These are phyloP conservation scores for Pangasianodon gigas DNA, from an alignment of 2,113 vertebrate genomes.

Conservation along the genomic window DNA sequence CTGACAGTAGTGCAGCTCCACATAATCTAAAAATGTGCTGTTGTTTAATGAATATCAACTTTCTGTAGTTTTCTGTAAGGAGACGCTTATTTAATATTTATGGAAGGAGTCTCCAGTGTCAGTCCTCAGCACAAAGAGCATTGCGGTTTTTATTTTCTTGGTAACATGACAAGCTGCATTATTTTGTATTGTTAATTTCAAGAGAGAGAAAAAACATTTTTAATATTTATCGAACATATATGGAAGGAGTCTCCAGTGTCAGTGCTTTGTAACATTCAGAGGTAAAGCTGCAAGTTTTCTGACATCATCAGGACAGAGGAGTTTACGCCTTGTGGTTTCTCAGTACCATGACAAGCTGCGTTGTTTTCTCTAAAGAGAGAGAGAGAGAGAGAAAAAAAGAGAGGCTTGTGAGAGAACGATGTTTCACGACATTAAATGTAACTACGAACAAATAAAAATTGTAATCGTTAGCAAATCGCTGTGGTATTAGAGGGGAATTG, in stretches of 20 bases:
- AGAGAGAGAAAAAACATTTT: background rate
- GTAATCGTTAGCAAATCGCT: background rate
- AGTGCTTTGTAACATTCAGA: background rate
- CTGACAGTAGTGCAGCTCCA: background rate
- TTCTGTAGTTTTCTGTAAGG: background rate
- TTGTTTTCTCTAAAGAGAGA: background rate
- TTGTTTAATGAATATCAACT: background rate
- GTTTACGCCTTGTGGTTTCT: too few species aligned
- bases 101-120: slow-evolving; percentile 15
- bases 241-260: background rate
- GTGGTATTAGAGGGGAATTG: too few species aligned
- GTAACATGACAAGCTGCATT: background rate
- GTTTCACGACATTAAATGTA: background rate
- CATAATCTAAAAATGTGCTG: background rate
- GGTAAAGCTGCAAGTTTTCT: background rate
- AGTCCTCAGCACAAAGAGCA: background rate
- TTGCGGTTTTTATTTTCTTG: background rate
- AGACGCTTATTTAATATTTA: background rate
- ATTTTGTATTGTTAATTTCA: background rate
- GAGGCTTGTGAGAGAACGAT: too few species aligned
- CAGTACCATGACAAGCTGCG: background rate
- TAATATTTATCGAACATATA: background rate
- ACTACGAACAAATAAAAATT: background rate
- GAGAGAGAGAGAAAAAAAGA: background rate
- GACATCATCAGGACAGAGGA: background rate